phyloP scores from a whole-genome alignment of 2,113 vertebrate genomes.

The Labrus mixtus region DNA sequence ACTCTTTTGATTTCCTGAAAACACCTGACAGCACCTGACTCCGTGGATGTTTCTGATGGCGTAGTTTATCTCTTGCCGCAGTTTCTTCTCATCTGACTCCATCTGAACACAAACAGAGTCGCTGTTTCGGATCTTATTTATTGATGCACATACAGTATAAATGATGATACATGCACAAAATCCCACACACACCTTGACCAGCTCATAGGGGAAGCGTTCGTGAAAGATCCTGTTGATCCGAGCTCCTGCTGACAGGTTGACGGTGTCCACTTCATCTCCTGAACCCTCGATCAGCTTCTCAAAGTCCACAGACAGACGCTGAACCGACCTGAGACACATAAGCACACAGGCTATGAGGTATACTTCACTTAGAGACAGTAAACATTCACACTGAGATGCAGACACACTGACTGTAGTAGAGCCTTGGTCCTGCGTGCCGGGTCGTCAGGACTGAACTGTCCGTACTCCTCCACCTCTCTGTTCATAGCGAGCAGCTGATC shows the following conservation, averaged over 20 bases:
- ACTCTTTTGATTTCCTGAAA: neutral
- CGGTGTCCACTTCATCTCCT: conserved; percentile 91
- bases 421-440: conserved; percentile 90
- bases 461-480: conserved; percentile 90
- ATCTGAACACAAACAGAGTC: conserved; percentile 82
- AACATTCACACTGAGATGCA: neutral
- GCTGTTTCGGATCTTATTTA: neutral
- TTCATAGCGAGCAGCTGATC: conserved; percentile 87
- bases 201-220: conserved; percentile 90
- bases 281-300: conserved; percentile 94
- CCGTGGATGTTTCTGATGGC: conserved; percentile 96
- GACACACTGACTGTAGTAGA: conserved; percentile 88
- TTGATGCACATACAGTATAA: neutral
- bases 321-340: conserved; percentile 85
- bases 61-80: conserved; percentile 92
- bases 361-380: neutral
- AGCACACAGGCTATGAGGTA: neutral
- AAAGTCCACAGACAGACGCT: conserved; percentile 91
- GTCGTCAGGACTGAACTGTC: conserved; percentile 88
- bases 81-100: conserved; percentile 91
- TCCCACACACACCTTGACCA: conserved; percentile 84
- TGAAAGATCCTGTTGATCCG: conserved; percentile 96
- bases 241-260: conserved; percentile 92
- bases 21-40: conserved; percentile 83
- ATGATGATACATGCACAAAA: neutral